These are phyloP conservation scores for Drosophila rubida DNA, from an alignment of 2,888 invertebrate genomes.

Conservation along the genomic window DNA sequence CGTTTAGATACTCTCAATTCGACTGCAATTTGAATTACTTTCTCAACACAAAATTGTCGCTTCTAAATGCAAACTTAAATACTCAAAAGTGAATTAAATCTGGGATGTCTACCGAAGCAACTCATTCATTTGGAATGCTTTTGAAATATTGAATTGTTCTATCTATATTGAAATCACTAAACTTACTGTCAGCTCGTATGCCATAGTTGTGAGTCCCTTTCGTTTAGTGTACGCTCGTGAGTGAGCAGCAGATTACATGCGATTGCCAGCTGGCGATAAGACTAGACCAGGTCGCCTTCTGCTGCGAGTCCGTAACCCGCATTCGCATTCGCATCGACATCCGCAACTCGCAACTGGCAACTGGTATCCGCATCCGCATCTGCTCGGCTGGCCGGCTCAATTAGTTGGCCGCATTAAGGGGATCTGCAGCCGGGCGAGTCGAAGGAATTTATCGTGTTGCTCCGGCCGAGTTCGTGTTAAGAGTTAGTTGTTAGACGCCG, in stretches of 20 bases:
- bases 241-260: conserved; percentile 68
- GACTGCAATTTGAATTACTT: too few relatives aligned
- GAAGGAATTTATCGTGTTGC: conserved; percentile 71
- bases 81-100: too few relatives aligned
- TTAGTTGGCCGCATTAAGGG: conserved; percentile 79
- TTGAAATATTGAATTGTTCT: too few relatives aligned
- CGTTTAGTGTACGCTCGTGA: conserved; percentile 22
- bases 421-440: conserved; percentile 53
- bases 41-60: too few relatives aligned
- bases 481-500: conserved; percentile 42
- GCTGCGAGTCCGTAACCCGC: conserved; percentile 37
- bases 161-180: too few relatives aligned
- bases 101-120: too few relatives aligned
- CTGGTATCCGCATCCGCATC: conserved; percentile 13
- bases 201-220: not conserved
- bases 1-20: conserved; percentile 20
- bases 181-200: not conserved
- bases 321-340: conserved; percentile 39
- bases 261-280: conserved; percentile 69
- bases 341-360: conserved; percentile 1
- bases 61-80: too few relatives aligned
- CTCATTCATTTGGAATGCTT: too few relatives aligned
- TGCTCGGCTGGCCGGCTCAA: conserved; percentile 57
- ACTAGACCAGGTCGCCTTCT: conserved; percentile 41
- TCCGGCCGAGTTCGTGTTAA: conserved; percentile 51